Evolutionary conservation across 2,797 vertebrate species (phyloP).

Genomic region (Leptoclinus maculatus): DNA sequence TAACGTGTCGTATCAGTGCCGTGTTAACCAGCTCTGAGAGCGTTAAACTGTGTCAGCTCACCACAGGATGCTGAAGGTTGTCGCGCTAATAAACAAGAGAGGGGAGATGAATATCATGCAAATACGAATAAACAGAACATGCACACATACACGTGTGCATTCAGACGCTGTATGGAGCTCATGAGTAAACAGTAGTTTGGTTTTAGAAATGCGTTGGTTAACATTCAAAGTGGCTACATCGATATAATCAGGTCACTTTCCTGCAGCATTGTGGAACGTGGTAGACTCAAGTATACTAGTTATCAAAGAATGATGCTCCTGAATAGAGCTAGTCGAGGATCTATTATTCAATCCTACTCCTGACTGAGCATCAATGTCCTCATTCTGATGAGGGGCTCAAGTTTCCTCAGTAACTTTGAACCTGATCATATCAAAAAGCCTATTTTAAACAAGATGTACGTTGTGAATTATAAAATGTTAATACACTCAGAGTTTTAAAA

Average conservation of each 20-base stretch:
- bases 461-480: not conserved
- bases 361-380: not conserved
- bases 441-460: not conserved
- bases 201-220: slow-evolving; percentile 36
- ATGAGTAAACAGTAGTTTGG: slow-evolving; percentile 43
- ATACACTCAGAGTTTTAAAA: not conserved
- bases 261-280: slow-evolving; percentile 14
- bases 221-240: slow-evolving; percentile 29
- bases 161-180: slow-evolving; percentile 34
- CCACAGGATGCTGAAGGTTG: slow-evolving; percentile 58
- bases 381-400: not conserved
- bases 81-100: slow-evolving; percentile 28
- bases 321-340: slow-evolving; percentile 52
- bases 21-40: slow-evolving; percentile 35
- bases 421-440: not conserved
- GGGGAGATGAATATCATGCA: slow-evolving; percentile 43
- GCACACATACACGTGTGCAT: slow-evolving; percentile 1
- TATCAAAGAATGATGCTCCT: slow-evolving; percentile 15
- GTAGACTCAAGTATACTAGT: not conserved
- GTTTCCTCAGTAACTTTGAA: not conserved
- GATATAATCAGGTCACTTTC: slow-evolving; percentile 59
- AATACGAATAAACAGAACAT: slow-evolving; percentile 29
- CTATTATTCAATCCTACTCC: slow-evolving; percentile 12
- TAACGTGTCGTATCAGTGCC: slow-evolving; percentile 11
- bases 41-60: slow-evolving; percentile 65